A percentile compares a stretch with the other conserved stretches of the same genome.
phyloP scores from a whole-genome alignment of 2,113 vertebrate species.

The Gambusia holbrooki region DNA sequence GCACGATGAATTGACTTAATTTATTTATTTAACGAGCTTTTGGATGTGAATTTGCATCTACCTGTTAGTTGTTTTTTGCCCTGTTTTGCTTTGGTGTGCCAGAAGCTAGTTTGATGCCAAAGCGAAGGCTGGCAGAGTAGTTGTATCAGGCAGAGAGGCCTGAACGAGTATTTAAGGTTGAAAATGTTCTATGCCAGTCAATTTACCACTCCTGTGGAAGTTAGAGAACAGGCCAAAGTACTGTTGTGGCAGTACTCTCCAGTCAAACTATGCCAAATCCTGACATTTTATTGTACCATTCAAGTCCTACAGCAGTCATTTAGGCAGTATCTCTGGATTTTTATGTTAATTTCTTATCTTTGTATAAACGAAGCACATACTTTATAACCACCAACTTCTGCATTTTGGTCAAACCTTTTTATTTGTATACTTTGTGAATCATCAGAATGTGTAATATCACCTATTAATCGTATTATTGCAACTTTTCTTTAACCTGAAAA shows the following conservation, averaged over 20 bases:
- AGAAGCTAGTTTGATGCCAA: conserved; percentile 61
- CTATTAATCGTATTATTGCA: too few relatives aligned
- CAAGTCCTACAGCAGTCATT: neutral
- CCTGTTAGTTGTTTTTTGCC: conserved; percentile 10
- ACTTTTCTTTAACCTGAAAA: too few relatives aligned
- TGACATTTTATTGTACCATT: conserved; percentile 14
- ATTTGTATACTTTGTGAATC: too few relatives aligned
- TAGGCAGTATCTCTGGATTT: neutral
- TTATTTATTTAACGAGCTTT: neutral
- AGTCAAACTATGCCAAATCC: conserved; percentile 31
- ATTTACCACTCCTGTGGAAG: conserved; percentile 51
- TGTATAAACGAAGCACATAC: too few relatives aligned
- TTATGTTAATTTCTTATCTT: neutral
- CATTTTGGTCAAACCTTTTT: too few relatives aligned
- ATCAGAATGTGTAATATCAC: too few relatives aligned
- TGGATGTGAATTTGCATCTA: conserved; percentile 39
- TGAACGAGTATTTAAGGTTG: conserved; percentile 48
- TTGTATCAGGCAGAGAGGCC: conserved; percentile 43
- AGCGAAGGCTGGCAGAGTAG: conserved; percentile 54
- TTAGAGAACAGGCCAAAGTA: conserved; percentile 46
- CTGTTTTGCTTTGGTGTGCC: conserved; percentile 43
- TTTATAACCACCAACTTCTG: too few relatives aligned
- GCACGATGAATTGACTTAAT: neutral
- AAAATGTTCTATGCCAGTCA: conserved; percentile 48
- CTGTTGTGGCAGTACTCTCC: conserved; percentile 24